These are phyloP conservation scores for Urocyon cinereoargenteus DNA, from an alignment of 2,797 vertebrate species.

Conservation along the genomic window DNA sequence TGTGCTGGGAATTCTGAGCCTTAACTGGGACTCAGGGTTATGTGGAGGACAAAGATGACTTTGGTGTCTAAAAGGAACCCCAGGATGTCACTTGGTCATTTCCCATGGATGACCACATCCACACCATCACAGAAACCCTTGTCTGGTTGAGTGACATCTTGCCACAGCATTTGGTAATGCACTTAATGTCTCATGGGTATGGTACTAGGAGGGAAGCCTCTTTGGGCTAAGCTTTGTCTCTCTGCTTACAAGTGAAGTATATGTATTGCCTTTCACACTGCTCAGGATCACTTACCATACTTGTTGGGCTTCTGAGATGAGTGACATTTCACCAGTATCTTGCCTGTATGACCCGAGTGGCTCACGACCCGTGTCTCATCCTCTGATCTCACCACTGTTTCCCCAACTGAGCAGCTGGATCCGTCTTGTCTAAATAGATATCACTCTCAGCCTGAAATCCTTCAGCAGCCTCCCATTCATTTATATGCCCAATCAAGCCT, in stretches of 20 bases:
- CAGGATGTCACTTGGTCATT: neutral
- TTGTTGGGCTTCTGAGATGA: neutral
- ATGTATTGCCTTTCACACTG: rapidly evolving
- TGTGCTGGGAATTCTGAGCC: neutral
- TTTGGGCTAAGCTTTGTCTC: neutral
- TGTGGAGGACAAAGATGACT: neutral
- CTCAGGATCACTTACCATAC: neutral
- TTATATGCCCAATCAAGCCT: neutral
- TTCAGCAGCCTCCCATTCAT: neutral
- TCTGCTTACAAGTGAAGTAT: neutral
- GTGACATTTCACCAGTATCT: neutral
- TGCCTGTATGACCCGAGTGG: no score
- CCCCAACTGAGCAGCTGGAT: neutral
- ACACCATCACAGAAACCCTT: neutral
- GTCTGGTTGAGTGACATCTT: neutral
- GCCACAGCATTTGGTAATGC: neutral
- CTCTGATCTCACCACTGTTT: neutral
- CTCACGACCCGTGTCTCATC: no score
- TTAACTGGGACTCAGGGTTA: neutral
- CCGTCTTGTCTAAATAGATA: neutral
- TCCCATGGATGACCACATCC: neutral
- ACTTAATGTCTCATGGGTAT: neutral
- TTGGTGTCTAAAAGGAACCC: neutral
- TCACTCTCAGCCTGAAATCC: neutral
- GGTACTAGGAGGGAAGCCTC: neutral